Evolutionary conservation across 2,797 vertebrate genomes (phyloP).

Genomic region (Podargus strigoides): DNA sequence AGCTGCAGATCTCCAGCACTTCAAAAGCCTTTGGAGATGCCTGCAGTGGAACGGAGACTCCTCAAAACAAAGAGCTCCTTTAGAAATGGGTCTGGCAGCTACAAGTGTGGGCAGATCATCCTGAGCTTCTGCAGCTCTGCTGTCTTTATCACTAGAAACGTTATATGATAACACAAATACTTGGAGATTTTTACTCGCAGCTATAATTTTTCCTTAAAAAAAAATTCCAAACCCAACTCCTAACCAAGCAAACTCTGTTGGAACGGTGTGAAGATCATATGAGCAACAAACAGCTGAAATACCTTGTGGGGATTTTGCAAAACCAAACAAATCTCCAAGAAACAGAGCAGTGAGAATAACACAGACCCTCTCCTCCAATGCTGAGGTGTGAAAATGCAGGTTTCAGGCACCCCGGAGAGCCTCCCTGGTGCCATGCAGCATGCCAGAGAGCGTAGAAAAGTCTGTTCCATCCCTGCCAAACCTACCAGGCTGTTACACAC

Average conservation of each 20-base stretch:
- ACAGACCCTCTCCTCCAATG: background rate
- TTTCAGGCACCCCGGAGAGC: background rate
- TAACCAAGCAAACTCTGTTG: background rate
- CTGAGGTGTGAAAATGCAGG: background rate
- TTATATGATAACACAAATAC: background rate
- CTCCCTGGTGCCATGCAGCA: background rate
- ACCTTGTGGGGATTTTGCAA: background rate
- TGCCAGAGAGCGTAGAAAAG: background rate
- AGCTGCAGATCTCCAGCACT: background rate
- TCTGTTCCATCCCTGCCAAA: background rate
- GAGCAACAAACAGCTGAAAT: background rate
- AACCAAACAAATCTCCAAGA: background rate
- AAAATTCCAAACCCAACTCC: too few relatives aligned
- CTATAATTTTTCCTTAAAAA: background rate
- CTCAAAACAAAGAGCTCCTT: background rate
- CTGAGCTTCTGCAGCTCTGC: background rate
- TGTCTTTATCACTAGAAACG: background rate
- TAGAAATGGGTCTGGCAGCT: background rate
- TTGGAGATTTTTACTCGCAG: background rate
- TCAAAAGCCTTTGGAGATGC: background rate
- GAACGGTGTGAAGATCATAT: rapidly evolving
- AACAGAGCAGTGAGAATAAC: rapidly evolving
- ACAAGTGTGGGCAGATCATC: background rate
- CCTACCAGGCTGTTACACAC: rapidly evolving
- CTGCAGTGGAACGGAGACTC: background rate